These are phyloP conservation scores for Coenonympha arcania DNA, from an alignment of 2,888 invertebrate species.

Conservation along the genomic window DNA sequence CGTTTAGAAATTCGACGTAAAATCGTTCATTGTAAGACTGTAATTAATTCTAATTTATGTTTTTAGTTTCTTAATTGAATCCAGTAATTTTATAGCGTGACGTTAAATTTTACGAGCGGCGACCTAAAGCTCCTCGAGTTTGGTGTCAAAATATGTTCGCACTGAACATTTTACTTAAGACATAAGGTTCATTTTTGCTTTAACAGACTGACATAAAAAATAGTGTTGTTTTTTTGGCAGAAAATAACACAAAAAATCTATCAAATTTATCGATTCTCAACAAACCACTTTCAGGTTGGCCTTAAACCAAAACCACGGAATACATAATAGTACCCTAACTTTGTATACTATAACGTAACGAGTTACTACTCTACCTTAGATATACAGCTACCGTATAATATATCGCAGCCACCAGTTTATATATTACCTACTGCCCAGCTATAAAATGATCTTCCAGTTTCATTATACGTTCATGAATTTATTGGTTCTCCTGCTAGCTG, in stretches of 20 bases:
- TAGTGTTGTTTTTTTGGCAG: no score
- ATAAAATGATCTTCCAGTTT: constrained; percentile 20
- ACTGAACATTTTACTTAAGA: no score
- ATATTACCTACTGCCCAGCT: constrained; percentile 8
- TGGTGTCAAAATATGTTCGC: no score
- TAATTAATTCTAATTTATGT: constrained; percentile 10
- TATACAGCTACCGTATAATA: neutral
- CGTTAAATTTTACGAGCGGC: constrained; percentile 13
- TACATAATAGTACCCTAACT: no score
- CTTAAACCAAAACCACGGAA: no score
- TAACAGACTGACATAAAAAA: no score
- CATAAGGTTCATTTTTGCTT: no score
- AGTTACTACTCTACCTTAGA: no score
- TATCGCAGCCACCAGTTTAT: neutral
- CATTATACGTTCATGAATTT: constrained; percentile 22
- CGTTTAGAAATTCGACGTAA: neutral
- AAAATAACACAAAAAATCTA: no score
- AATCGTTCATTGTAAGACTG: neutral
- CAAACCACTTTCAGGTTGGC: no score
- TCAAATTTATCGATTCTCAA: no score
- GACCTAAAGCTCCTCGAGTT: neutral
- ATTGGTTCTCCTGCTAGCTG: constrained; percentile 16
- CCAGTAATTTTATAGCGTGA: constrained; percentile 15
- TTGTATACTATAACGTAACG: no score
- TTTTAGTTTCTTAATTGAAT: constrained; percentile 13